These are phyloP conservation scores for Rafetus swinhoei DNA, from an alignment of 2,113 vertebrate genomes.

Conservation along the genomic window DNA sequence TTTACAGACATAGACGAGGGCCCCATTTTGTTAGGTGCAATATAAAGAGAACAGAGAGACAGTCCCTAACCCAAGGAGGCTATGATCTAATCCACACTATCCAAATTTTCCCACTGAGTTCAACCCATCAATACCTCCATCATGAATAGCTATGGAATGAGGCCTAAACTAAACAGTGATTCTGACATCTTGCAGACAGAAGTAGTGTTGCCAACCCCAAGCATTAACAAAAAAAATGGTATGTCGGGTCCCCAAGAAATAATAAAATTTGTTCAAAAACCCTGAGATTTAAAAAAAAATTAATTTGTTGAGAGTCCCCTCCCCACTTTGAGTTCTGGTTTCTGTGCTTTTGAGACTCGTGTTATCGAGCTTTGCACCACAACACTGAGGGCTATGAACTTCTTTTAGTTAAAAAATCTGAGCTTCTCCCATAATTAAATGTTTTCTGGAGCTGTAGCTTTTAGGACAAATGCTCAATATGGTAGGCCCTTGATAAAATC, in stretches of 20 bases:
- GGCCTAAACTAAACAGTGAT: not conserved
- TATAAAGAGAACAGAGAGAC: not conserved
- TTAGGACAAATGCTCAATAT: not conserved
- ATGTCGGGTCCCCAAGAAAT: not conserved
- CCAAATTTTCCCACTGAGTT: not conserved
- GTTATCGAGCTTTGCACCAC: not conserved
- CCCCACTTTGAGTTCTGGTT: not conserved
- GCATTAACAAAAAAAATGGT: not conserved
- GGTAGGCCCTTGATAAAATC: not conserved
- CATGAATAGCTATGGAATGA: not conserved
- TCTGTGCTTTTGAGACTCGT: not conserved
- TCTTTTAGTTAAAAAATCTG: not conserved
- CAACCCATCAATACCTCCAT: not conserved
- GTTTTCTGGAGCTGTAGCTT: not conserved
- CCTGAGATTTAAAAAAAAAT: not conserved
- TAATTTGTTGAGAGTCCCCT: not conserved
- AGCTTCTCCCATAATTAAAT: not conserved
- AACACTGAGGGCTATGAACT: not conserved
- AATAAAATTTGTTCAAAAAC: not conserved
- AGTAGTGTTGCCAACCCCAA: not conserved
- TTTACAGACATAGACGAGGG: not conserved
- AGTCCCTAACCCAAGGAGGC: not conserved
- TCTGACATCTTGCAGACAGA: not conserved
- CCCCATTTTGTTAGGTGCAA: not conserved
- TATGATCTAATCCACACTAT: not conserved